Conservation (phyloP, 1,140 invertebrate genomes). For the Triops cancriformis region DNA sequence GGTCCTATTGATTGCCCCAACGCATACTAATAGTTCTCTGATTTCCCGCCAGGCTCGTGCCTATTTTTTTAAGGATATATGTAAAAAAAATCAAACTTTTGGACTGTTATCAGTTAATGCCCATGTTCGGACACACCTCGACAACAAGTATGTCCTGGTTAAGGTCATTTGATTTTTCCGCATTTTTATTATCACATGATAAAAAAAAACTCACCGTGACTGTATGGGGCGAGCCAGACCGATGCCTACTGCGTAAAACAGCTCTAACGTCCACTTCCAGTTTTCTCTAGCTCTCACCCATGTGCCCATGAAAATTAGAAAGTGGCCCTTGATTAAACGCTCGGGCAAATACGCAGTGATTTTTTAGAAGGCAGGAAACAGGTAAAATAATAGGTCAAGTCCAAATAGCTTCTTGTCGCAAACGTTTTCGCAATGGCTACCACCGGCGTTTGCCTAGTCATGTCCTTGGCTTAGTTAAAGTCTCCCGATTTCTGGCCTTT, state of each 20-base stretch:
- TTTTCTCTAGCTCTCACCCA: constrained; percentile 3
- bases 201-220: no score
- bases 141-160: no score
- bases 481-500: neutral
- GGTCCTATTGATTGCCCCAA: no score
- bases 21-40: no score
- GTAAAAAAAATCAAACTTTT: no score
- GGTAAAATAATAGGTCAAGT: constrained; percentile 14
- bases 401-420: neutral
- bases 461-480: neutral
- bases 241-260: neutral
- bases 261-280: neutral
- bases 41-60: no score
- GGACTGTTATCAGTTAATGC: no score
- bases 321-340: neutral
- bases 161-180: no score
- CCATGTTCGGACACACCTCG: no score
- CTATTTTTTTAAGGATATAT: no score
- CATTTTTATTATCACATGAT: no score
- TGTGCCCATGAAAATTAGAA: neutral
- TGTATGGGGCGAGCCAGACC: neutral
- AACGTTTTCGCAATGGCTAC: neutral
- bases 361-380: neutral
- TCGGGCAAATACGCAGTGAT: neutral
- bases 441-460: neutral